Evolutionary conservation across 2,113 vertebrate genomes (phyloP).

Genomic region (Formicarius rufipectus): DNA sequence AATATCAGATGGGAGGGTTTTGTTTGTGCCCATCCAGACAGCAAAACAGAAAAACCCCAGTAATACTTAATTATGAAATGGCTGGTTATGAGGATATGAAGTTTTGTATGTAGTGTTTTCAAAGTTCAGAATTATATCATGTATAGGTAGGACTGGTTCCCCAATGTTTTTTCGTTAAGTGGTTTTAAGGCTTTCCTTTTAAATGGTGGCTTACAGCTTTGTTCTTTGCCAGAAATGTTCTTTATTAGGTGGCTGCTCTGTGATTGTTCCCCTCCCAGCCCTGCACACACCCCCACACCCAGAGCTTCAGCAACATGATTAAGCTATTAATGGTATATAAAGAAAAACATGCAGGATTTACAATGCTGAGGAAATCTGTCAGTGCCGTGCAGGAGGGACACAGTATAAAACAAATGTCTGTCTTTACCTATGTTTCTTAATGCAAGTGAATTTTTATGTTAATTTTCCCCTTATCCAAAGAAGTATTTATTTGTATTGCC

Average conservation of each 20-base stretch:
- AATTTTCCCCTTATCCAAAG: background rate
- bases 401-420: background rate
- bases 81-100: background rate
- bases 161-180: background rate
- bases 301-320: background rate
- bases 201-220: background rate
- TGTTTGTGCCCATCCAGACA: background rate
- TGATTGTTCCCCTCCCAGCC: background rate
- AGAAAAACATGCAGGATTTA: background rate
- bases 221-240: background rate
- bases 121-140: background rate
- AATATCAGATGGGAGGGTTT: background rate
- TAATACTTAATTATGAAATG: background rate
- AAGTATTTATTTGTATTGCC: background rate
- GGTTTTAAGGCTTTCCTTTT: background rate
- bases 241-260: background rate
- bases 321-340: background rate
- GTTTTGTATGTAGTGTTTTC: background rate
- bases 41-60: background rate
- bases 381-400: background rate
- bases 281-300: background rate
- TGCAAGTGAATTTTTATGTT: background rate
- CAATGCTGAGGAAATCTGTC: background rate
- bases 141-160: background rate
- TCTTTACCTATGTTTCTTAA: background rate